These are phyloP conservation scores for Botia almorhae DNA, from an alignment of 2,797 vertebrate genomes.

Conservation along the genomic window DNA sequence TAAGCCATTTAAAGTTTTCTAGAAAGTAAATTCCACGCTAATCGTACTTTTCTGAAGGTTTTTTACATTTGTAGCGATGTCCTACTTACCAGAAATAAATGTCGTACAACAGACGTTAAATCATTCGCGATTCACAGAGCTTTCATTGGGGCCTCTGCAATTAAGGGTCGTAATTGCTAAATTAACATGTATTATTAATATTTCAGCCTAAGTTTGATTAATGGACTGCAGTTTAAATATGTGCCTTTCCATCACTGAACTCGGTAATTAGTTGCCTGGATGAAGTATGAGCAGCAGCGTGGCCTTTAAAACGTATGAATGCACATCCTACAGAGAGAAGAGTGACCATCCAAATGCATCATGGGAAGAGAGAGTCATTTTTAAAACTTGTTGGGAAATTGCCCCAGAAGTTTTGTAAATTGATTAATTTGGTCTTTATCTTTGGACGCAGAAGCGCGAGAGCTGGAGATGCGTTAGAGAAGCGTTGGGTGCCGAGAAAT, in stretches of 20 bases:
- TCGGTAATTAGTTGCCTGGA: constrained; percentile 72
- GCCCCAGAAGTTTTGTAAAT: constrained; percentile 56
- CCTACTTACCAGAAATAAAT: constrained; percentile 16
- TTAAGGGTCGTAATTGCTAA: constrained; percentile 49
- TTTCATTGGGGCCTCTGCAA: constrained; percentile 39
- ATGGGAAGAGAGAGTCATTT: constrained; percentile 27
- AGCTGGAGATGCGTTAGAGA: neutral
- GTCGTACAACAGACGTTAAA: constrained; percentile 22
- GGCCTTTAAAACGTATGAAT: constrained; percentile 65
- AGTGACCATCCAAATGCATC: constrained; percentile 48
- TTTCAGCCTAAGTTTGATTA: constrained; percentile 73
- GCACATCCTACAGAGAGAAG: constrained; percentile 58
- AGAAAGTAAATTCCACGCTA: neutral
- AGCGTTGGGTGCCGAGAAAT: constrained; percentile 24
- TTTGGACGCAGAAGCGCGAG: constrained; percentile 30
- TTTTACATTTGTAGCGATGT: constrained; percentile 35
- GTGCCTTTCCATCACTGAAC: constrained; percentile 65
- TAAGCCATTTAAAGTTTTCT: neutral
- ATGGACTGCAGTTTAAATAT: constrained; percentile 71
- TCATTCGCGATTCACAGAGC: constrained; percentile 39
- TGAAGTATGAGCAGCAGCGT: constrained; percentile 67
- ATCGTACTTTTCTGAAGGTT: constrained; percentile 7
- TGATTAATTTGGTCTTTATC: constrained; percentile 47
- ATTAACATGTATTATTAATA: constrained; percentile 57
- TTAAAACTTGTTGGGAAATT: constrained; percentile 54